Conservation (phyloP, 2,797 vertebrate species). For the Takifugu rubripes region DNA sequence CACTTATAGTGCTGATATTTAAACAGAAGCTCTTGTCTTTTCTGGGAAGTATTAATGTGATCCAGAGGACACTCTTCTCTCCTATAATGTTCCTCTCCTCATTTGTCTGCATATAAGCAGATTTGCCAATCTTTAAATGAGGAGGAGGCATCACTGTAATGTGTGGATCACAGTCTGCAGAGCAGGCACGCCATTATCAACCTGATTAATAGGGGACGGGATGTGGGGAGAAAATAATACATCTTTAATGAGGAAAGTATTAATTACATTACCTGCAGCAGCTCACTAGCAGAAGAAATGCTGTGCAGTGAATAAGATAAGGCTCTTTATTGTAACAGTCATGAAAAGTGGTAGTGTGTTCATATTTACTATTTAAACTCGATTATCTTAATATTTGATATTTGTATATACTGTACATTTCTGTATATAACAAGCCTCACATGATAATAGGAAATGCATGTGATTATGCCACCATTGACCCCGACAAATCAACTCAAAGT, state of each 20-base stretch:
- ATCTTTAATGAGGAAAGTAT: not conserved
- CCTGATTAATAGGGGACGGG: not conserved
- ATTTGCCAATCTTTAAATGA: not conserved
- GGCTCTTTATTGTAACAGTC: not conserved
- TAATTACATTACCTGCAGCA: constrained; percentile 4
- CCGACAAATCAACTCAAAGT: not conserved
- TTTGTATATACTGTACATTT: too few species aligned
- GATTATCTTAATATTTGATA: too few species aligned
- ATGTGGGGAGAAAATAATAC: not conserved
- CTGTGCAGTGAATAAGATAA: not conserved
- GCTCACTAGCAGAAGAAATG: not conserved
- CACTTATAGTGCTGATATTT: not conserved
- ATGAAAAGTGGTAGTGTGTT: not conserved
- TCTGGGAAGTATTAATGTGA: too few species aligned
- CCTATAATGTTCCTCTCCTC: not conserved
- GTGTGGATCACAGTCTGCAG: constrained; percentile 1
- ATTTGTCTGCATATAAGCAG: not conserved
- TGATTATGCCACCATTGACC: not conserved
- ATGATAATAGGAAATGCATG: too few species aligned
- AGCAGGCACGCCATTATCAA: not conserved
- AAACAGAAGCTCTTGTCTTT: not conserved
- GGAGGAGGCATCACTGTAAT: not conserved
- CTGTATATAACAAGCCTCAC: too few species aligned
- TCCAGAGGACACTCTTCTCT: not conserved
- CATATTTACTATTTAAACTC: too few species aligned